Conservation (phyloP, 23 tunicate genomes). For the Trididemnum clinides region DNA sequence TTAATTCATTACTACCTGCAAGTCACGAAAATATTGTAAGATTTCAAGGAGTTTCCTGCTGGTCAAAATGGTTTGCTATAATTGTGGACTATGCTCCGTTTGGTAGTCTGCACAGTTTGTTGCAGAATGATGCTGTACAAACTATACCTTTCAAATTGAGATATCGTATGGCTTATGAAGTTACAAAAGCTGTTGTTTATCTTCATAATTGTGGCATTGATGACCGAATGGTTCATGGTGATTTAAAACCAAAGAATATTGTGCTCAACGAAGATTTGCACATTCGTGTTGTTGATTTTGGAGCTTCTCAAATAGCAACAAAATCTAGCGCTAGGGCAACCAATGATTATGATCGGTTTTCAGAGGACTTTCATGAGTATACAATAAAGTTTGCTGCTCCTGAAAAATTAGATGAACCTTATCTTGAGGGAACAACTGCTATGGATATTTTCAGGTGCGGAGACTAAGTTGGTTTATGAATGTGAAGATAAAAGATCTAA, state of each 20-base stretch:
- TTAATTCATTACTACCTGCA: neutral
- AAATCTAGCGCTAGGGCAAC: conserved; percentile 31
- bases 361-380: neutral
- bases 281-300: conserved; percentile 52
- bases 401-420: conserved; percentile 11
- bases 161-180: conserved; percentile 31
- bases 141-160: conserved; percentile 38
- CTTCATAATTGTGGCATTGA: conserved; percentile 36
- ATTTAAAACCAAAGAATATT: conserved; percentile 40
- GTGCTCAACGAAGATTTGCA: conserved; percentile 34
- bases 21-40: conserved; percentile 35
- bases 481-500: too few species aligned
- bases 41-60: conserved; percentile 6
- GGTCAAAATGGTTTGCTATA: neutral
- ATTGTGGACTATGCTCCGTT: neutral
- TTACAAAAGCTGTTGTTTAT: conserved; percentile 25
- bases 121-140: neutral
- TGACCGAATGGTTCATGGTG: conserved; percentile 53
- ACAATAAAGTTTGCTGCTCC: conserved; percentile 50
- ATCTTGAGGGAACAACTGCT: neutral
- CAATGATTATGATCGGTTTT: conserved; percentile 3
- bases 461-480: neutral
- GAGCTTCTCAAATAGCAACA: conserved; percentile 36
- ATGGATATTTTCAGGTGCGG: conserved; percentile 36
- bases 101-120: conserved; percentile 5